phyloP scores from a whole-genome alignment of 2,797 vertebrate genomes.

The Emydoidea blandingii region DNA sequence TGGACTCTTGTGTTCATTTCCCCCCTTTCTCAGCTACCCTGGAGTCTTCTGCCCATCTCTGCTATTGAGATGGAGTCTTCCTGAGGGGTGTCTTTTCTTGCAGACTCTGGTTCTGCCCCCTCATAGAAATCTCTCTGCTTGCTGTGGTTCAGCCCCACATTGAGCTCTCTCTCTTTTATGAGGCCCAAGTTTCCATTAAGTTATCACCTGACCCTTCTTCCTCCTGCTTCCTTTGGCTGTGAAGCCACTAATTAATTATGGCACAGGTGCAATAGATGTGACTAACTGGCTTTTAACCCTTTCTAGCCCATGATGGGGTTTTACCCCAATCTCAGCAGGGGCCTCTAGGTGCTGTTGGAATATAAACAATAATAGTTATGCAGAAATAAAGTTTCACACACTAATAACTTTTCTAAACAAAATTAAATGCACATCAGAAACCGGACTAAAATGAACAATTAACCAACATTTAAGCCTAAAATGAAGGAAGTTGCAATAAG shows the following conservation, averaged over 20 bases:
- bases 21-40: not conserved
- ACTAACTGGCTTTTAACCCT: not conserved
- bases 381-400: not conserved
- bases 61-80: not conserved
- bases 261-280: not conserved
- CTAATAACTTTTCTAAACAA: not conserved
- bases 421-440: not conserved
- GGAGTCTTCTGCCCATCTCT: not conserved
- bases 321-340: not conserved
- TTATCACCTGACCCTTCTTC: not conserved
- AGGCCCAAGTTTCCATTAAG: no score
- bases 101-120: not conserved
- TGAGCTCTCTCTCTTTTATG: not conserved
- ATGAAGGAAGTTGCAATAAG: not conserved
- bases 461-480: constrained; percentile 6
- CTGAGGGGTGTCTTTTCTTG: not conserved
- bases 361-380: not conserved
- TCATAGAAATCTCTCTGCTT: not conserved
- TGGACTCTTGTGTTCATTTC: not conserved
- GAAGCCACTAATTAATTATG: not conserved
- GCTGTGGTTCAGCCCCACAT: not conserved
- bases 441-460: not conserved
- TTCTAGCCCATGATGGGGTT: not conserved
- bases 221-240: not conserved
- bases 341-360: not conserved